Percentiles rank a stretch among this genome's conserved stretches.
phyloP scores from a whole-genome alignment of 2,797 vertebrate genomes.

The Sebastes itinus region DNA sequence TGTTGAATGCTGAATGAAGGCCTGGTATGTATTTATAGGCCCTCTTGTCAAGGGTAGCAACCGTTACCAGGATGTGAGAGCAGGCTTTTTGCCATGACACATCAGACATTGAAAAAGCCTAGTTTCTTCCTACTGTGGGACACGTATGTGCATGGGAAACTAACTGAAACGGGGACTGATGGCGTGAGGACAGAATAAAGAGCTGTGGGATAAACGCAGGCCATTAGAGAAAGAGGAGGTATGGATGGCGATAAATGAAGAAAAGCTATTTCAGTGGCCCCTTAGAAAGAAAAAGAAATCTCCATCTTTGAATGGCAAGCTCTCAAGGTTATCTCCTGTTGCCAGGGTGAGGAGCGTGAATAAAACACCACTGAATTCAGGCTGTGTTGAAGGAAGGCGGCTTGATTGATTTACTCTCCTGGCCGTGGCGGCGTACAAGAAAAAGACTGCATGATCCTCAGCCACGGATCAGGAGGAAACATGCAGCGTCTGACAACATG shows the following conservation, averaged over 20 bases:
- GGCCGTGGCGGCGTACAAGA: not conserved
- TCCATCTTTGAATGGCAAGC: constrained; percentile 57
- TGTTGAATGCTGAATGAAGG: constrained; percentile 54
- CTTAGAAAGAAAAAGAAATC: constrained; percentile 6
- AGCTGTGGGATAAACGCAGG: not conserved
- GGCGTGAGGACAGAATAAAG: not conserved
- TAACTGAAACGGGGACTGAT: not conserved
- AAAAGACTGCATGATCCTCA: not conserved
- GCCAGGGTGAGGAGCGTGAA: constrained; percentile 61
- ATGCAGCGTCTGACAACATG: not conserved
- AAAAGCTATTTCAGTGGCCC: constrained; percentile 28
- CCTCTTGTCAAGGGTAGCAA: constrained; percentile 74
- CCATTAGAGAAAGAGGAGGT: not conserved
- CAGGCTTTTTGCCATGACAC: constrained; percentile 54
- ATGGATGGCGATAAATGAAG: not conserved
- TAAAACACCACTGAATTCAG: constrained; percentile 42
- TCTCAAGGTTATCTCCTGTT: constrained; percentile 76
- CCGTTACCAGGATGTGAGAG: constrained; percentile 71
- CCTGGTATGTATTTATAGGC: constrained; percentile 68
- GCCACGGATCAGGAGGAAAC: not conserved
- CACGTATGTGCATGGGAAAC: not conserved
- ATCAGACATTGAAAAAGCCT: constrained; percentile 41
- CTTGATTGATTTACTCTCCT: constrained; percentile 46
- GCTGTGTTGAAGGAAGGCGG: constrained; percentile 13
- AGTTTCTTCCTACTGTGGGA: constrained; percentile 2